Base-by-base conservation (phyloP, 1,140 invertebrate genomes). In the Heliconius hewitsoni region DNA sequence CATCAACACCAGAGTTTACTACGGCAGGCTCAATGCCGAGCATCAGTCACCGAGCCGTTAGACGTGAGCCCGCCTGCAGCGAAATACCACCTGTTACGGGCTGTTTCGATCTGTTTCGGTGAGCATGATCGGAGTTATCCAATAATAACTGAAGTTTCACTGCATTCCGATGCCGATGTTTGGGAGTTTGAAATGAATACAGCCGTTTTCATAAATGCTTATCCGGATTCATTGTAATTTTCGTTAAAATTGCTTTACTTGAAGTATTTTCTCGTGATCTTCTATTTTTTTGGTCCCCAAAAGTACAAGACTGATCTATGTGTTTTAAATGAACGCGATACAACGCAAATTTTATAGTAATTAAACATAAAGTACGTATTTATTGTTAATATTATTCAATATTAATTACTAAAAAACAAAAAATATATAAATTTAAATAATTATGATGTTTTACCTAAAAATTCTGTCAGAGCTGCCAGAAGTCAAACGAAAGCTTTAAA, bases 61-160 rank as follows among this genome's bases (percentile, higher is more conserved):
- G 60, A 66, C 13, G 23, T 66, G 27, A 66, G n/a, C 23, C 27
- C 11, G 60, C 60, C 60, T 66, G 60, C 27, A 66, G 23, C 23
- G 27, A 66, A 66, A 66, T 66, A 66, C 27, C 60, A 66, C 60
- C 60, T 66, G 60, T 66, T 66, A 66, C 60, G 27, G 60, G 1
- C 60, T 66, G 60, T 66, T 66, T 66, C 23, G 60, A 30, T 0
- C 60, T 66, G 60, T 66, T 66, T 66, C 23, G 60, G 16, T 30
- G 60, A 66, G 60, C 60, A 66, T 30, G 60, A 66, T 66, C 60
- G 60, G 30, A 66, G 60, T 66, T 66, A 66, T 66, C 60, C 60
- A 66, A 66, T 66, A 66, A 66, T 66, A 66, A 66, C 60, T 66
- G 60, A n/a, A 66, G 60, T 66, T 66, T 66, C 27, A 66, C 23